Percentiles rank a stretch among this genome's conserved stretches.
Conservation (phyloP, 2,113 vertebrate genomes). For the Hydropotes inermis region DNA sequence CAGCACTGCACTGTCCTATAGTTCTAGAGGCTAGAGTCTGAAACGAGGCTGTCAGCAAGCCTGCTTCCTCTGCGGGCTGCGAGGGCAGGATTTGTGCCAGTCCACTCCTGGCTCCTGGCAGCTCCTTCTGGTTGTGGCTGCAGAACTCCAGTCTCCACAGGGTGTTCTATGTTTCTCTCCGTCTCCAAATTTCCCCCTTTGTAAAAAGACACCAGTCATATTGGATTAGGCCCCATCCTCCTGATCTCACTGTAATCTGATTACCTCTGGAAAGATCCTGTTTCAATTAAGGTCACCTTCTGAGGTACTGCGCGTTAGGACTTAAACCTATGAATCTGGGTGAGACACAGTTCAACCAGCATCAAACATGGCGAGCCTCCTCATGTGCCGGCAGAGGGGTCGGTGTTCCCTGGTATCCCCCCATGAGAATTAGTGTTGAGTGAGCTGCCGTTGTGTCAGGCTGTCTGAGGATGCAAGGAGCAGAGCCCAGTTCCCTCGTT, state of each 20-base stretch:
- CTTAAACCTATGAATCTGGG: neutral
- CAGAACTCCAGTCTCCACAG: neutral
- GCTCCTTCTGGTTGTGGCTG: neutral
- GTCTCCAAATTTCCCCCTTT: neutral
- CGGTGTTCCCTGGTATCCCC: neutral
- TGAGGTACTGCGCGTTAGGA: neutral
- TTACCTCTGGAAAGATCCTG: neutral
- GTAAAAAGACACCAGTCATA: neutral
- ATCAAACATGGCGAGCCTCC: neutral
- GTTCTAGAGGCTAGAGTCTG: neutral
- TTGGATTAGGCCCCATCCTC: neutral
- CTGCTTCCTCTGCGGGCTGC: neutral
- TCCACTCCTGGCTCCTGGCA: neutral
- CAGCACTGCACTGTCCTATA: neutral
- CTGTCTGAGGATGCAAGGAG: neutral
- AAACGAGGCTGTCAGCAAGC: neutral
- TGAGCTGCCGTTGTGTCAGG: neutral
- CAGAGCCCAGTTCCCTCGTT: neutral
- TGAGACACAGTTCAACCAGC: neutral
- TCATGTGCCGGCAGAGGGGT: neutral
- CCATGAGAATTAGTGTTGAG: neutral
- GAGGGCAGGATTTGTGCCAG: neutral
- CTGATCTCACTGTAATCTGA: neutral
- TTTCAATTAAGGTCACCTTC: slow-evolving; percentile 11
- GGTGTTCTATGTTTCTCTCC: neutral